Percentiles rank a stretch among this genome's conserved stretches.
Conservation (phyloP, 2,888 invertebrate genomes). For the Cryptocephalus primarius region DNA sequence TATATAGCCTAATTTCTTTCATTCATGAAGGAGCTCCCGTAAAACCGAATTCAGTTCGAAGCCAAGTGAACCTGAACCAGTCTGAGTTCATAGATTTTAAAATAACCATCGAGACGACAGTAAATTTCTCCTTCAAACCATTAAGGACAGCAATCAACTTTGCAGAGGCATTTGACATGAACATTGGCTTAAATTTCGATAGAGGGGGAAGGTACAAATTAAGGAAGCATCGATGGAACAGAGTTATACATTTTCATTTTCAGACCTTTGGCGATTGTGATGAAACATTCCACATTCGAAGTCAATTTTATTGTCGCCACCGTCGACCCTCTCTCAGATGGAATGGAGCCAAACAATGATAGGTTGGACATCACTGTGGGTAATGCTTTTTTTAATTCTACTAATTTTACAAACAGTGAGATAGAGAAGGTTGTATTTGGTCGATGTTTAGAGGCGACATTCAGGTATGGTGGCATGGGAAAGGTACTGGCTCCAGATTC, state of each 20-base stretch:
- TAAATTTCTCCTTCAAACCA: conserved; percentile 81
- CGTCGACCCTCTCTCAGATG: conserved; percentile 44
- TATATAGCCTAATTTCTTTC: not conserved
- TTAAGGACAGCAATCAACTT: conserved; percentile 69
- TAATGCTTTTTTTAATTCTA: too few relatives aligned
- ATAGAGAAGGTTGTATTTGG: conserved; percentile 54
- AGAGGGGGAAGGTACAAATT: conserved; percentile 56
- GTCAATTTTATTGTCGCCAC: conserved; percentile 74
- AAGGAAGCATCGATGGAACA: too few relatives aligned
- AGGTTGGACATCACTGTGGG: too few relatives aligned
- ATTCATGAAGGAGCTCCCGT: conserved; percentile 29
- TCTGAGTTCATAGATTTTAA: conserved; percentile 63
- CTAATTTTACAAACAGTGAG: conserved; percentile 18
- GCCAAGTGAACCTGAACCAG: conserved; percentile 62
- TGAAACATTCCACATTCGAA: conserved; percentile 63
- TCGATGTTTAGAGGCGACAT: conserved; percentile 62
- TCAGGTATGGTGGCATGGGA: conserved; percentile 8
- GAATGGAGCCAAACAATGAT: too few relatives aligned
- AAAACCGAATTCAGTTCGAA: conserved; percentile 23
- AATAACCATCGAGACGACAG: conserved; percentile 52
- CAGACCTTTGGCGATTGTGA: conserved; percentile 65
- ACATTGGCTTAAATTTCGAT: conserved; percentile 63
- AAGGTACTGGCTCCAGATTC: conserved; percentile 11
- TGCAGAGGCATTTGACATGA: conserved; percentile 61
- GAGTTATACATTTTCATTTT: conserved; percentile 13